phyloP scores from a whole-genome alignment of 2,797 vertebrate genomes.

The Otus scops region DNA sequence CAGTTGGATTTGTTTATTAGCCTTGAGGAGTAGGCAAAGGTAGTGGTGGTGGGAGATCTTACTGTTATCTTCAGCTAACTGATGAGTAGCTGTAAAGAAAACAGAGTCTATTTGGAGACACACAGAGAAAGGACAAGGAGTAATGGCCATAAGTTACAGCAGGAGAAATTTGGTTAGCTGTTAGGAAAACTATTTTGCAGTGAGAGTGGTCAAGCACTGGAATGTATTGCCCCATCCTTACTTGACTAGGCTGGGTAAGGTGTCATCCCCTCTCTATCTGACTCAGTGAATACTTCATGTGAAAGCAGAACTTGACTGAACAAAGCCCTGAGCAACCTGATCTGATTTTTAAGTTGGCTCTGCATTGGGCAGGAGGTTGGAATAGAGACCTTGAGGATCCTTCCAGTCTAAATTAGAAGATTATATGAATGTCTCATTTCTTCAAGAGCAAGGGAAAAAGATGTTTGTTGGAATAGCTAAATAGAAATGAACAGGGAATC shows the following conservation, averaged over 20 bases:
- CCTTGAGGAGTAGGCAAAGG: background rate
- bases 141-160: background rate
- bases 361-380: background rate
- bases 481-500: background rate
- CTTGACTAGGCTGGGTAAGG: background rate
- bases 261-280: background rate
- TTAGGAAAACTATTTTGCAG: background rate
- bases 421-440: background rate
- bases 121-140: background rate
- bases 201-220: background rate
- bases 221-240: background rate
- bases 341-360: background rate
- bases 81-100: background rate
- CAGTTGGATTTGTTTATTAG: background rate
- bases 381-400: background rate
- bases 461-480: background rate
- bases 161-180: background rate
- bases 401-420: background rate
- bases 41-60: background rate
- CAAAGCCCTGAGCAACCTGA: background rate
- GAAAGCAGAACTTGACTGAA: background rate
- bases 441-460: background rate
- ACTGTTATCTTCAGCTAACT: background rate
- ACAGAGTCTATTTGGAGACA: background rate
- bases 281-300: background rate